Evolutionary conservation across 2,797 vertebrate genomes (phyloP), one percentile per base, ranked within the genome.

Genomic region (Thalassophryne amazonica): DNA sequence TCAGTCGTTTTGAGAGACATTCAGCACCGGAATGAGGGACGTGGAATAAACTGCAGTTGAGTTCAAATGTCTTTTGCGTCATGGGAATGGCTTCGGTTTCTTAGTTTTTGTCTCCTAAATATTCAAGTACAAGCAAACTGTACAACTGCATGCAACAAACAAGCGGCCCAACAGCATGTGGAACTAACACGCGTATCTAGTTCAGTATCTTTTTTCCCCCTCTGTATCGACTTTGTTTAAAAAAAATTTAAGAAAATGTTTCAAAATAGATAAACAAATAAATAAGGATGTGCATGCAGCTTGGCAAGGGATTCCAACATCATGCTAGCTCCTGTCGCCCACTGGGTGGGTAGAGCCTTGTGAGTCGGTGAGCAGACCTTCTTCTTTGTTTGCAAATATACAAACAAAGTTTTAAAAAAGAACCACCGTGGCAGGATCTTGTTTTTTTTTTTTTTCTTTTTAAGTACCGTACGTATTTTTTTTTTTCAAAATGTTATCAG

Each of bases 101-200:
- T 95, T 92, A 89, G 86, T 93, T 95, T n/a, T 93, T 90, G 91
- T 92, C 85, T 89, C 85, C 85, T 92, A 92, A 95, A 84, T 91
- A 93, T 89, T 95, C 87, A 93, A 93, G 93, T 94, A 96, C 94
- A 82, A 97, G 95, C 95, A 98, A 98, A 96, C 93, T 98, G 94
- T 97, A 98, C 97, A 98, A 91, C 90, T 92, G 94, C 97, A 98
- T 99, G 97, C 97, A 96, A 99, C 95, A 96, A 92, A 98, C 94
- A 96, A 95, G 94, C 93, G 90, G 92, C 91, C 92, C 93, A 95
- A 92, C 85, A 66, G 84, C 83, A 95, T 91, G 93, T 94, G 93
- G 91, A 95, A 92, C 93, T 94, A 96, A 96, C 94, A 94, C 91
- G 94, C 68, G 66, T 90, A 92, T 93, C 82, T 91, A 93, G 87